Evolutionary conservation across 2,797 vertebrate genomes (phyloP).

Genomic region (Pseudochaenichthys georgianus): DNA sequence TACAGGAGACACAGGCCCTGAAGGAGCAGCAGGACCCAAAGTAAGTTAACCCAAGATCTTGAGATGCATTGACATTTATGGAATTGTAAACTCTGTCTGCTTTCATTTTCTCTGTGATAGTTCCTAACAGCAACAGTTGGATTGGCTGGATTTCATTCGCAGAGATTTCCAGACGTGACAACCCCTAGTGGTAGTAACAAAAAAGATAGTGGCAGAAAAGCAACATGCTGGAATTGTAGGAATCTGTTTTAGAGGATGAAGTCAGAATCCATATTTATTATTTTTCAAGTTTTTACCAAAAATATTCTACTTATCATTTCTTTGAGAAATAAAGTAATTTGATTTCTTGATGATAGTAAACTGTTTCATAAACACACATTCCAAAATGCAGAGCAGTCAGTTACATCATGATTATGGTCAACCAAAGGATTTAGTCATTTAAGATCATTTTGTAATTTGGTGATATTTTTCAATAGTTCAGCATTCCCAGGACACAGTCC

Average conservation of each 20-base stretch:
- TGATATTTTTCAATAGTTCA: not conserved
- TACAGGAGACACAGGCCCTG: conserved; percentile 86
- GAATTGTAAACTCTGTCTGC: not conserved
- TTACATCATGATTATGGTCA: not conserved
- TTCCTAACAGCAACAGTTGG: not conserved
- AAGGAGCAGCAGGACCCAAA: conserved; percentile 89
- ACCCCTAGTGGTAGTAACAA: not conserved
- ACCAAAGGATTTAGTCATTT: not conserved
- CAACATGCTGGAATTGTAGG: too few species aligned
- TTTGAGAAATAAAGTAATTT: not conserved
- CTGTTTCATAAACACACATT: not conserved
- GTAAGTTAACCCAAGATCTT: conserved; percentile 74
- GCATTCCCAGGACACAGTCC: not conserved
- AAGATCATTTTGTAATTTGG: not conserved
- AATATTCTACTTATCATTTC: too few species aligned
- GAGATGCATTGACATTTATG: not conserved
- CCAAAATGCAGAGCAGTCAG: not conserved
- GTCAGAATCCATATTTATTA: too few species aligned
- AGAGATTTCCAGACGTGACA: not conserved
- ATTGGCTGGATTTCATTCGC: not conserved
- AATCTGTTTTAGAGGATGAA: too few species aligned
- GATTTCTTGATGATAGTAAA: not conserved
- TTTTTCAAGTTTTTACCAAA: too few species aligned
- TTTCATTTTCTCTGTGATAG: not conserved
- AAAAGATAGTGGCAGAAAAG: not conserved